phyloP scores from a whole-genome alignment of 1,140 invertebrate species.

The Bombus polaris region DNA sequence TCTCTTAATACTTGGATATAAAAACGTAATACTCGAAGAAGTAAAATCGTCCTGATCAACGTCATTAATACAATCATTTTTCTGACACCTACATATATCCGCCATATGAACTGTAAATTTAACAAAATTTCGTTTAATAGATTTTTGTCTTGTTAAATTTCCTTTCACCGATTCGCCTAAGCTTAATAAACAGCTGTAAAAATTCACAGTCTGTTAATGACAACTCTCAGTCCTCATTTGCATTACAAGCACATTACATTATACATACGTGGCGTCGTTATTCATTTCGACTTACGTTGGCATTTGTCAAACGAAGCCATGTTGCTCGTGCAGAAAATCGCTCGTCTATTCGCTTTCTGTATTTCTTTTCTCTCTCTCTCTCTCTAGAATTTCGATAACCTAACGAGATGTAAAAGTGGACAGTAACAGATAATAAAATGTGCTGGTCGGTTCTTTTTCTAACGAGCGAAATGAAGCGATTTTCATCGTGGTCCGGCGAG shows the following conservation, averaged over 20 bases:
- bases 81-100: too few relatives aligned
- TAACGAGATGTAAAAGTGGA: background rate
- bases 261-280: too few relatives aligned
- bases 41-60: too few relatives aligned
- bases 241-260: background rate
- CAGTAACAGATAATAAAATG: background rate
- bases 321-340: too few relatives aligned
- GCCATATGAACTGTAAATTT: background rate
- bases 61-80: too few relatives aligned
- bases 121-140: background rate
- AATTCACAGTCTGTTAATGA: background rate
- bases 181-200: background rate
- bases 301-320: too few relatives aligned
- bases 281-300: too few relatives aligned
- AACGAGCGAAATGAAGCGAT: slow-evolving; percentile 37
- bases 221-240: background rate
- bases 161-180: background rate
- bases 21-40: too few relatives aligned
- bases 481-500: slow-evolving; percentile 4
- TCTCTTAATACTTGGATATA: fast-evolving
- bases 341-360: too few relatives aligned
- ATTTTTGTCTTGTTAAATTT: background rate
- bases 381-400: background rate
- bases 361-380: too few relatives aligned
- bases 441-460: slow-evolving; percentile 1